phyloP scores from a whole-genome alignment of 2,888 invertebrate species.

The Tenthredo notha region DNA sequence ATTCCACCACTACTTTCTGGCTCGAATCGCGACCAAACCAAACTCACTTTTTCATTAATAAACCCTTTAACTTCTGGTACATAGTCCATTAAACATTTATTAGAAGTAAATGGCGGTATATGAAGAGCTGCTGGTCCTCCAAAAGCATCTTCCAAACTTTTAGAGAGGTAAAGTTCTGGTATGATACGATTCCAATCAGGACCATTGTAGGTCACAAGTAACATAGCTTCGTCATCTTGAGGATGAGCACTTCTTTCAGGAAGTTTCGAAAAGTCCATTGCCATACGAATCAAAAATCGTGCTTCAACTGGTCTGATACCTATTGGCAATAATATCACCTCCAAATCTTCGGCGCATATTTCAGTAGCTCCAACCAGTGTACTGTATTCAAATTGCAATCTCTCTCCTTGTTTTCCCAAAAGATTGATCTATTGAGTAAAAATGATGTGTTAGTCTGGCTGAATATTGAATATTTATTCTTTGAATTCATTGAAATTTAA shows the following conservation, averaged over 20 bases:
- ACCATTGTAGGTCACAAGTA: constrained; percentile 82
- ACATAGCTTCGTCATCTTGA: constrained; percentile 79
- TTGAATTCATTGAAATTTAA: no score
- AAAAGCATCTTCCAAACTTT: constrained; percentile 79
- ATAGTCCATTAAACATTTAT: constrained; percentile 80
- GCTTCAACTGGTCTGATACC: constrained; percentile 78
- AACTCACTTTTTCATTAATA: constrained; percentile 80
- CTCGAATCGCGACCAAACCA: constrained; percentile 66
- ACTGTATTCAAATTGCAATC: constrained; percentile 83
- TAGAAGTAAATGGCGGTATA: constrained; percentile 78
- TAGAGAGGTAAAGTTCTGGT: constrained; percentile 79
- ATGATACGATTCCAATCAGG: constrained; percentile 78
- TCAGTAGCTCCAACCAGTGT: constrained; percentile 81
- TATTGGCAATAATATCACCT: constrained; percentile 82
- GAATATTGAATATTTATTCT: background rate
- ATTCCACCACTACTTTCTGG: background rate
- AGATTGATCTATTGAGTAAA: constrained; percentile 77
- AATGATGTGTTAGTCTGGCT: background rate
- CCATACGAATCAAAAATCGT: constrained; percentile 84
- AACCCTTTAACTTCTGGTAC: constrained; percentile 80
- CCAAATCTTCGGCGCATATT: constrained; percentile 82
- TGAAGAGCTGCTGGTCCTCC: constrained; percentile 75
- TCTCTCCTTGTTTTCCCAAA: constrained; percentile 79
- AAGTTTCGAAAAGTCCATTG: constrained; percentile 83
- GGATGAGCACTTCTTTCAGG: constrained; percentile 81